phyloP scores from a whole-genome alignment of 1,140 invertebrate species.

The Aradophagus sp. region DNA sequence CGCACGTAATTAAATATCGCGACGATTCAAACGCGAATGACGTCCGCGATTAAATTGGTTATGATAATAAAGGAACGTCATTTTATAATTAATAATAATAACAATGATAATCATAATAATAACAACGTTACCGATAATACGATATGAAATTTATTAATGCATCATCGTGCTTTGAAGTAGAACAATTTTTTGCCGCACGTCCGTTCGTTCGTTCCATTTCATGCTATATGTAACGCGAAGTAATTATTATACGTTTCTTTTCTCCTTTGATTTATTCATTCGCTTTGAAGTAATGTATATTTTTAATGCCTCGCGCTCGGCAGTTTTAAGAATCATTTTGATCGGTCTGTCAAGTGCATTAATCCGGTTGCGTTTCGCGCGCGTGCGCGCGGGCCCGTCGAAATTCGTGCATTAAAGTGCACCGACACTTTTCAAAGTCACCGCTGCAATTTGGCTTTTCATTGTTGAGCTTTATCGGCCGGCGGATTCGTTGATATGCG shows the following conservation, averaged over 20 bases:
- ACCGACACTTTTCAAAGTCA: slow-evolving; percentile 17
- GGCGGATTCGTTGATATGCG: too few relatives aligned
- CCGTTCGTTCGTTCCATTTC: slow-evolving; percentile 32
- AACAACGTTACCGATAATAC: slow-evolving; percentile 29
- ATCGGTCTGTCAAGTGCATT: slow-evolving; percentile 35
- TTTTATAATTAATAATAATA: slow-evolving; percentile 45
- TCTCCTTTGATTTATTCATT: slow-evolving; percentile 48
- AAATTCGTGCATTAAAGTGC: slow-evolving; percentile 42
- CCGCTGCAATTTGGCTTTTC: not conserved
- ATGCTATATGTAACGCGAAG: slow-evolving; percentile 34
- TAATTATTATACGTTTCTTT: slow-evolving; percentile 49
- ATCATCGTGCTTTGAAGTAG: slow-evolving; percentile 38
- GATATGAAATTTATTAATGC: slow-evolving; percentile 43
- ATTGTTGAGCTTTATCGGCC: too few relatives aligned
- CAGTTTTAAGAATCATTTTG: slow-evolving; percentile 2
- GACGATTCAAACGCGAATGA: slow-evolving; percentile 9
- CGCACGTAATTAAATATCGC: slow-evolving; percentile 39
- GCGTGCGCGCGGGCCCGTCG: slow-evolving; percentile 7
- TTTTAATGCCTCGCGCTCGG: slow-evolving; percentile 26
- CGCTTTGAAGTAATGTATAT: slow-evolving; percentile 41
- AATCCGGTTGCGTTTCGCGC: slow-evolving; percentile 31
- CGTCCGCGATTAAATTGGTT: slow-evolving; percentile 28
- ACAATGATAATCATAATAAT: slow-evolving; percentile 16
- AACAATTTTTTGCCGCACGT: slow-evolving; percentile 31
- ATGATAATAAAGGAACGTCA: slow-evolving; percentile 32